Conservation (phyloP, 2,113 vertebrate genomes). For the Microcebus tavaratra region DNA sequence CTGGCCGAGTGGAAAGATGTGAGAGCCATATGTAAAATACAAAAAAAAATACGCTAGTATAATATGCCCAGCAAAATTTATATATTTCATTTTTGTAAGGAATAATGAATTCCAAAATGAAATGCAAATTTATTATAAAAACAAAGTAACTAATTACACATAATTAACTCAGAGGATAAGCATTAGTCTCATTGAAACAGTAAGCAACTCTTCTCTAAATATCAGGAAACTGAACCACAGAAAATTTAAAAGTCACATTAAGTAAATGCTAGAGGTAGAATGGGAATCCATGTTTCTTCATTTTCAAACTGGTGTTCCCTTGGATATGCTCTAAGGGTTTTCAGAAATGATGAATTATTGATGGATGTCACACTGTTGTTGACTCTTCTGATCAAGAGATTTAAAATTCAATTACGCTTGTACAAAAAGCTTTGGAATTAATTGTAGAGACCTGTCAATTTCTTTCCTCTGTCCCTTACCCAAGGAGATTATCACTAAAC, state of each 20-base stretch:
- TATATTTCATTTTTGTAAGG: neutral
- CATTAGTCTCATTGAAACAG: neutral
- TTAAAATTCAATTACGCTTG: conserved; percentile 60
- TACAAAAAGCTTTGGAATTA: conserved; percentile 52
- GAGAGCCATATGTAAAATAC: neutral
- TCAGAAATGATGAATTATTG: conserved; percentile 66
- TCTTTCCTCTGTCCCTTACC: conserved; percentile 14
- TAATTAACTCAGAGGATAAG: neutral
- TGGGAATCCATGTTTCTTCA: neutral
- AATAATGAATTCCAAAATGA: neutral
- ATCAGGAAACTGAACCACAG: neutral
- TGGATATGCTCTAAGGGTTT: neutral
- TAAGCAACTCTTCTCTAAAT: neutral
- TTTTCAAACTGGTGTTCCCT: neutral
- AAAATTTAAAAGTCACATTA: neutral
- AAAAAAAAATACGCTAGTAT: neutral
- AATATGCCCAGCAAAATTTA: neutral
- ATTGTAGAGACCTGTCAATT: neutral
- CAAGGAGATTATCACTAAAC: neutral
- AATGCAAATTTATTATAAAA: neutral
- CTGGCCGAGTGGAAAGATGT: neutral
- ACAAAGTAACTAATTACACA: neutral
- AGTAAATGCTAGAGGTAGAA: neutral
- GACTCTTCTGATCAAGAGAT: conserved; percentile 39
- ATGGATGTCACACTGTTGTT: conserved; percentile 36